Conservation (phyloP, 2,113 vertebrate species). For the Catharus bicknelli region DNA sequence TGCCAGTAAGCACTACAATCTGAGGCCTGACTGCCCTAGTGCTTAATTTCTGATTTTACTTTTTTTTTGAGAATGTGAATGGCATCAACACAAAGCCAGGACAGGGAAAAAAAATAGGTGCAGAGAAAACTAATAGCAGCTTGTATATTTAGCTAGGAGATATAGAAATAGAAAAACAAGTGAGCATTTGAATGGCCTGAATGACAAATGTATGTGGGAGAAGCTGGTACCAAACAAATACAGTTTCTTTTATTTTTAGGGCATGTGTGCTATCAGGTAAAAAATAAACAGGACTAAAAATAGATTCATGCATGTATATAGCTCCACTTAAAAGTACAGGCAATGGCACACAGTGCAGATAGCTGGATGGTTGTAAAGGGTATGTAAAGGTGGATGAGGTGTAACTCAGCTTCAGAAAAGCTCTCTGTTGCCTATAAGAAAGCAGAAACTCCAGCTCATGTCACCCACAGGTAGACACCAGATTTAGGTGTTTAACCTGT, state of each 20-base stretch:
- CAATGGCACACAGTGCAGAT: background rate
- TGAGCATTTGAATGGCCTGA: background rate
- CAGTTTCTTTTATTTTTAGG: background rate
- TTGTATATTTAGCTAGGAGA: background rate
- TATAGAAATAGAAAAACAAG: background rate
- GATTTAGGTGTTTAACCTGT: background rate
- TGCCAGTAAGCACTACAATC: background rate
- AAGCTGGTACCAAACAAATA: background rate
- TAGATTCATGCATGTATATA: background rate
- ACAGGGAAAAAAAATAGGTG: background rate
- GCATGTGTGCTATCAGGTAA: background rate
- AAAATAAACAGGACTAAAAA: slow-evolving; percentile 16
- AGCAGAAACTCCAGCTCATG: background rate
- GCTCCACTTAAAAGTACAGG: background rate
- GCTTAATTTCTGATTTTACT: background rate
- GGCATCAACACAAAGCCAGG: background rate
- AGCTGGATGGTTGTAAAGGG: background rate
- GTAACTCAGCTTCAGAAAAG: background rate
- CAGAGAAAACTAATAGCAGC: background rate
- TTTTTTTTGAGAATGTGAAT: background rate
- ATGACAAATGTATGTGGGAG: background rate
- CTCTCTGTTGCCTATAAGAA: background rate
- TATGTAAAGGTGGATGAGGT: background rate
- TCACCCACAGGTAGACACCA: background rate
- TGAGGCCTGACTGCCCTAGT: background rate